Conservation (phyloP, 2,888 invertebrate species). For the Stomorhina lunata region DNA sequence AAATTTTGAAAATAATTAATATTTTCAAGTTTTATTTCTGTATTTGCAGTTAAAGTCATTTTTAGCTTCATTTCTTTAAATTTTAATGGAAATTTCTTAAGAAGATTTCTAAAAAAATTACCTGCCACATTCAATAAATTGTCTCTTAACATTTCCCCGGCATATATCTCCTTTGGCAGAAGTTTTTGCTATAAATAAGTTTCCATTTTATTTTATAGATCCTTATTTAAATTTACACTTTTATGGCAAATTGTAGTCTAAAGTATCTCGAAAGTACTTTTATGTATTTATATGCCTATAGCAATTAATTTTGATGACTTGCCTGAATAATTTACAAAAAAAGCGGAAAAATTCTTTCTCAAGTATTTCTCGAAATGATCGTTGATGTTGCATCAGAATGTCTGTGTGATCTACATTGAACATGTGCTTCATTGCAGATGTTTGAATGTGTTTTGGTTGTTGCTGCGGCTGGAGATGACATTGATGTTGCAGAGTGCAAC, state of each 20-base stretch:
- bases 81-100: background rate
- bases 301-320: constrained; percentile 65
- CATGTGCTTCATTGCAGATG: constrained; percentile 28
- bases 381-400: constrained; percentile 55
- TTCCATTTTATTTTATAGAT: background rate
- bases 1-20: background rate
- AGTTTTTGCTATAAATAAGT: background rate
- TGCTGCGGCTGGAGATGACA: background rate
- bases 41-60: background rate
- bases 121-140: constrained; percentile 63
- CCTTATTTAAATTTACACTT: constrained; percentile 26
- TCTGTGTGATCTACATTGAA: constrained; percentile 52
- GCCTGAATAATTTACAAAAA: constrained; percentile 21
- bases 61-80: background rate
- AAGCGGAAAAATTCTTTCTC: background rate
- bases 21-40: background rate
- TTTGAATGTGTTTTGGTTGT: background rate
- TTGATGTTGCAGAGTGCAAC: constrained; percentile 23
- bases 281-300: constrained; percentile 55
- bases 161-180: background rate
- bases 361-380: constrained; percentile 39
- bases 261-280: constrained; percentile 41
- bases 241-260: background rate
- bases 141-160: constrained; percentile 52
- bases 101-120: constrained; percentile 41